Base-by-base conservation (phyloP, 2,888 invertebrate genomes). In the Eremobia ochroleuca region DNA sequence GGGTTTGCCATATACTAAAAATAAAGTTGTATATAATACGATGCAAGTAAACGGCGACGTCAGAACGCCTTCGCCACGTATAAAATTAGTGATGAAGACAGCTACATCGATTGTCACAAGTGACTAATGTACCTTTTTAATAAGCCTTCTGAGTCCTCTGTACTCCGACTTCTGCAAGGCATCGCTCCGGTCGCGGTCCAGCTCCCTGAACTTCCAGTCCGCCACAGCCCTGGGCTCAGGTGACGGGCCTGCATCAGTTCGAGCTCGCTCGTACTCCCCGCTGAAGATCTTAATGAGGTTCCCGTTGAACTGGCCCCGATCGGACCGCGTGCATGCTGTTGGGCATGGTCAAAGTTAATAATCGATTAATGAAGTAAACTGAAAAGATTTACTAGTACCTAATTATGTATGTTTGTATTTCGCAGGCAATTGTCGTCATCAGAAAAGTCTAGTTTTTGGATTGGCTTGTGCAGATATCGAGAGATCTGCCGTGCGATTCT, bases 141-240 rank as follows among this genome's bases (percentile, higher is more conserved):
- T 98, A 70, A 99, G 97, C 88, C 98, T 97, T 87, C 98, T 97
- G 52, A 99, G 96, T 85, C 98, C 98, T 83, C 98, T 97, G 92
- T 99, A 98, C 94, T 99, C 99, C 65, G 97, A 97, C 90, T 98
- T 98, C 92, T 98, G 98, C 89, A 99, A 96, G 76, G 97, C 96
- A 70, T 98, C 97, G 94, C 99, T 98, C 68, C 97, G 97, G 94
- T 99, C 98, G 82, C 97, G 96, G 94, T 99, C 99, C 90, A 99
- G 97, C 82, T 98, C 97, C 40, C 97, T 96, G 94, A 99, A 99
- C 95, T 99, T 99, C 99, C 99, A 99, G 85, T 98, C 98, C 25
- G 99, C 97, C 0, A 99, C 98, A 25, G 94, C 91, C 31, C 95
- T 94, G 43, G 97, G 97, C 68, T 96, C 94, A 65, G 92, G 88